A percentile compares a stretch with the other conserved stretches of the same genome.
phyloP scores from a whole-genome alignment of 2,113 vertebrate genomes.

The Ciconia maguari region DNA sequence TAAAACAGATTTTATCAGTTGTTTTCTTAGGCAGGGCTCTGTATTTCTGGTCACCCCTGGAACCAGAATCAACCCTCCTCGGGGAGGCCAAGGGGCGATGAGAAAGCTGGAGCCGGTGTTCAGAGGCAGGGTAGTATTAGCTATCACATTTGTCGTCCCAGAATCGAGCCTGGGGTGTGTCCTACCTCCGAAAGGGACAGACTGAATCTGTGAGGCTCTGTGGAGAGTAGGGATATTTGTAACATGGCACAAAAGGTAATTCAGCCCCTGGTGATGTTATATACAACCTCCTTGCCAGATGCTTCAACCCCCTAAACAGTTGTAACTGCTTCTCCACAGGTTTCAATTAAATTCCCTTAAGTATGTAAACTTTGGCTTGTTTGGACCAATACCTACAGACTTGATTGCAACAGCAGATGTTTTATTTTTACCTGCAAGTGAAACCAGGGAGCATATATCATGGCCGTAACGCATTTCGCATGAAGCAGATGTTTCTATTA shows the following conservation, averaged over 20 bases:
- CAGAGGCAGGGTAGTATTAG: not conserved
- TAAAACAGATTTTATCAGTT: not conserved
- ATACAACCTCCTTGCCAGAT: not conserved
- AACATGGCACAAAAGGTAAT: not conserved
- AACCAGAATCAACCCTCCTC: not conserved
- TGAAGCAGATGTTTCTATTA: constrained; percentile 49
- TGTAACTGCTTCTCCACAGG: not conserved
- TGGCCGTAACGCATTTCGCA: not conserved
- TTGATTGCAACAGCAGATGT: constrained; percentile 14
- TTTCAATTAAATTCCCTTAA: not conserved
- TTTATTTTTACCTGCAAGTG: constrained; percentile 45
- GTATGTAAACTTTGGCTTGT: not conserved
- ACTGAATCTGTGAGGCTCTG: not conserved
- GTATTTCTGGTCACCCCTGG: not conserved
- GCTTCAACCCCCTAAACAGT: not conserved
- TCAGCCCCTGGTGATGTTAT: not conserved
- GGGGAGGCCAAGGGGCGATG: not conserved
- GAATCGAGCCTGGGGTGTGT: not conserved
- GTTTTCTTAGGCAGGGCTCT: not conserved
- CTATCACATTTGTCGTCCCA: fast-evolving
- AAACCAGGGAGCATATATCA: not conserved
- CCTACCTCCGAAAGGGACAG: not conserved
- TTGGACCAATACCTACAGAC: not conserved
- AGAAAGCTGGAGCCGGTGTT: not conserved
- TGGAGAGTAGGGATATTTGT: not conserved